A percentile compares a stretch with the other conserved stretches of the same genome.
phyloP scores from a whole-genome alignment of 2,113 vertebrate species.

The Engystomops pustulosus region DNA sequence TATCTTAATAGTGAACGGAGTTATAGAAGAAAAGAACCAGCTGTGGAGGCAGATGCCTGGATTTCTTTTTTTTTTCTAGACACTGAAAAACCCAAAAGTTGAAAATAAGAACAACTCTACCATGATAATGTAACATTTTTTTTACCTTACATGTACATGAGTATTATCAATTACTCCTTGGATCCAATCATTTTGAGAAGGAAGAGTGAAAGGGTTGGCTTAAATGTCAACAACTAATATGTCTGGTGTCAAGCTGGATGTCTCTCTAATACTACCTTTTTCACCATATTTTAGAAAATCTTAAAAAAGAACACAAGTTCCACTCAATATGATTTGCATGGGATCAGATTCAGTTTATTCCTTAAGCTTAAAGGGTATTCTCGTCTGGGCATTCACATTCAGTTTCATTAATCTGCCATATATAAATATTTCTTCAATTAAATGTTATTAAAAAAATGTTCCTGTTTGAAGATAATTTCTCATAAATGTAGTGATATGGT shows the following conservation, averaged over 20 bases:
- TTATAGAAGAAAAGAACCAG: slow-evolving; percentile 89
- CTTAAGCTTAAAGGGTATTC: too few relatives aligned
- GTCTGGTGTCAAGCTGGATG: too few relatives aligned
- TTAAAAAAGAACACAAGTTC: neutral
- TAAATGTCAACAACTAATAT: neutral
- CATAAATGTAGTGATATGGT: too few relatives aligned
- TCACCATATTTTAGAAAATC: neutral
- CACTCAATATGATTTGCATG: neutral
- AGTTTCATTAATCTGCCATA: too few relatives aligned
- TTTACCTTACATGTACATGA: slow-evolving; percentile 18
- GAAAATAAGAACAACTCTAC: slow-evolving; percentile 15
- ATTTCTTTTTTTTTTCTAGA: slow-evolving; percentile 86
- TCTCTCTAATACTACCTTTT: neutral
- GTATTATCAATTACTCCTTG: slow-evolving; percentile 15
- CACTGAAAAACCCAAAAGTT: slow-evolving; percentile 68
- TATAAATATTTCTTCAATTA: too few relatives aligned
- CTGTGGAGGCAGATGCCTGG: slow-evolving; percentile 91
- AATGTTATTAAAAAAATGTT: too few relatives aligned
- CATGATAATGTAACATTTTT: neutral
- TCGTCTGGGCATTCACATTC: too few relatives aligned
- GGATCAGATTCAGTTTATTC: neutral
- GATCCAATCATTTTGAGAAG: neutral
- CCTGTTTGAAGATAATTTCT: too few relatives aligned
- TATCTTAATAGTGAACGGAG: slow-evolving; percentile 89
- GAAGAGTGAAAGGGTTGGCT: neutral